These are phyloP conservation scores for Nerophis lumbriciformis DNA, from an alignment of 2,113 vertebrate genomes.

Conservation along the genomic window DNA sequence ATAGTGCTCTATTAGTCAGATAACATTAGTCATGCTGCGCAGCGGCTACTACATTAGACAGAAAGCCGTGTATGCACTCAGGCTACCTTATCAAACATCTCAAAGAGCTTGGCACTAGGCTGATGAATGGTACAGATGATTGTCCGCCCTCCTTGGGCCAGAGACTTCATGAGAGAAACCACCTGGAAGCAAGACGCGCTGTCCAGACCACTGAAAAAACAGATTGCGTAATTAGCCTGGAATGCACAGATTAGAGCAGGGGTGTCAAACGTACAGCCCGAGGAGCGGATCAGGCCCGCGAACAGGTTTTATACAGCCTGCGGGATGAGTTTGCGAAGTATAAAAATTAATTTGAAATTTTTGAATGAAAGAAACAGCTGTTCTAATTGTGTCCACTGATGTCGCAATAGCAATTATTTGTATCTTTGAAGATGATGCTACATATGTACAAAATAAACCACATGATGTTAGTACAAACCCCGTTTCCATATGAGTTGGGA, in stretches of 20 bases:
- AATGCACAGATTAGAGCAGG: background rate
- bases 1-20: slow-evolving; percentile 10
- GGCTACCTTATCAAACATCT: slow-evolving; percentile 98
- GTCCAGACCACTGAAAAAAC: slow-evolving; percentile 83
- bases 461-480: too few relatives aligned
- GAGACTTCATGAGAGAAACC: slow-evolving; percentile 90
- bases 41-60: slow-evolving; percentile 24
- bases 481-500: too few relatives aligned
- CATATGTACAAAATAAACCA: too few relatives aligned
- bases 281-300: too few relatives aligned
- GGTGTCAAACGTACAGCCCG: too few relatives aligned
- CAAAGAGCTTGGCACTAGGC: slow-evolving; percentile 97
- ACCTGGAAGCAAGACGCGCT: slow-evolving; percentile 96
- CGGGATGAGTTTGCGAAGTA: too few relatives aligned
- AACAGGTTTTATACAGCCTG: too few relatives aligned
- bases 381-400: too few relatives aligned
- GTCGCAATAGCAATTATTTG: too few relatives aligned
- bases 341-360: too few relatives aligned
- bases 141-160: slow-evolving; percentile 93
- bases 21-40: slow-evolving; percentile 22
- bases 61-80: slow-evolving; percentile 18
- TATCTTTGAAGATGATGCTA: too few relatives aligned
- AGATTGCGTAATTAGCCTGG: slow-evolving; percentile 4
- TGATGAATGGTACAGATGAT: slow-evolving; percentile 99
- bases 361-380: too few relatives aligned